Evolutionary conservation across 2,888 invertebrate genomes (phyloP).

Genomic region (Agrochola lota): DNA sequence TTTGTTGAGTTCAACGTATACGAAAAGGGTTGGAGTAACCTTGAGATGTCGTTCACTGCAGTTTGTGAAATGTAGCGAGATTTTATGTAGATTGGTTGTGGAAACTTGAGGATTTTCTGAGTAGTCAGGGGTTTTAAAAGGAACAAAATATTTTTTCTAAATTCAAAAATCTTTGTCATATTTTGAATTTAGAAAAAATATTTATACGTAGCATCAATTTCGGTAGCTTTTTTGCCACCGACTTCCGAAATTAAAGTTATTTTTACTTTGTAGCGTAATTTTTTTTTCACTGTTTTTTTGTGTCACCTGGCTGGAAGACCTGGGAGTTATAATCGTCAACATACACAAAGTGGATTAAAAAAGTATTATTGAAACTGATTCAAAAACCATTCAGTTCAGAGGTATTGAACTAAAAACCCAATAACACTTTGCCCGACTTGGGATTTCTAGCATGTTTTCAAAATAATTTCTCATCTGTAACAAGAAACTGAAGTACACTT

Average conservation of each 20-base stretch:
- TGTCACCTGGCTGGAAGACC: too few relatives aligned
- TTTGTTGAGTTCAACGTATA: slow-evolving; percentile 33
- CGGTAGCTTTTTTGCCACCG: not conserved
- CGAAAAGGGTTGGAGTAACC: slow-evolving; percentile 31
- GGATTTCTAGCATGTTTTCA: not conserved
- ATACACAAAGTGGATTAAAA: too few relatives aligned
- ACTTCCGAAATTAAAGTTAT: not conserved
- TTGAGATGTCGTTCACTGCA: slow-evolving; percentile 39
- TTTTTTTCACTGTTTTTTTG: too few relatives aligned
- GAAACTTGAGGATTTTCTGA: not conserved
- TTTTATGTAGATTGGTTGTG: slow-evolving; percentile 35
- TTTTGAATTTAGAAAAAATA: too few relatives aligned
- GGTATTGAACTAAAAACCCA: not conserved
- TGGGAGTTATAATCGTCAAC: too few relatives aligned
- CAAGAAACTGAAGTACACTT: slow-evolving; percentile 9
- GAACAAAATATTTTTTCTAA: not conserved
- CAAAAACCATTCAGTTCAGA: not conserved
- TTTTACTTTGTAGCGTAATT: not conserved
- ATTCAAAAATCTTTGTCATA: not conserved
- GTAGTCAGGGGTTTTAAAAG: not conserved
- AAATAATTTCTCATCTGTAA: not conserved
- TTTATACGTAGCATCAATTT: not conserved
- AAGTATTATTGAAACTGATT: too few relatives aligned
- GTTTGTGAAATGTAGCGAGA: not conserved
- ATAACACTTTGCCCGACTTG: not conserved